Evolutionary conservation across 53 echinoderm and acorn worm genomes (phyloP).

Genomic region (Echinometra lucunter): DNA sequence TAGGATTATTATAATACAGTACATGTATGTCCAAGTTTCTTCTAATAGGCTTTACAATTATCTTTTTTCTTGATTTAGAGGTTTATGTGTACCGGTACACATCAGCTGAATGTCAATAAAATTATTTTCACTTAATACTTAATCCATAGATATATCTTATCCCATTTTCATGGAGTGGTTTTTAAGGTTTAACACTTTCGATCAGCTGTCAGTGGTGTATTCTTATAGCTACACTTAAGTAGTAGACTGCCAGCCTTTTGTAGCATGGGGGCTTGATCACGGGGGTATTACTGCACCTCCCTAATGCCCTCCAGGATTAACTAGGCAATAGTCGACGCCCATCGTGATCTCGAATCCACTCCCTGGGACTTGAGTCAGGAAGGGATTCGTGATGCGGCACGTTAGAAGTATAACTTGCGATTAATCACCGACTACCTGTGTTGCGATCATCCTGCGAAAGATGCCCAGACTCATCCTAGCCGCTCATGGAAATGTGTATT

Average conservation of each 20-base stretch:
- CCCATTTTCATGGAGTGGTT: not conserved
- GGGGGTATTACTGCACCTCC: constrained; percentile 33
- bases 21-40: not conserved
- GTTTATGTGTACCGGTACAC: not conserved
- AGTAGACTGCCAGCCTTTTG: not conserved
- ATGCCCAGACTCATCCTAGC: not conserved
- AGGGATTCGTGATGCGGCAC: not conserved
- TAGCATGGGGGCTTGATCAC: constrained; percentile 22
- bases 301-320: constrained; percentile 48
- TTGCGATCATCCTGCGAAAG: not conserved
- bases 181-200: not conserved
- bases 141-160: not conserved
- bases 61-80: not conserved
- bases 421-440: constrained; percentile 64
- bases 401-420: not conserved
- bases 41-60: not conserved
- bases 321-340: constrained; percentile 42
- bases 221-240: not conserved
- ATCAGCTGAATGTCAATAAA: not conserved
- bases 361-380: not conserved
- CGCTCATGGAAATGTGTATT: not conserved
- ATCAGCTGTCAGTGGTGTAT: constrained; percentile 18
- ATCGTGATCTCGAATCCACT: constrained; percentile 34
- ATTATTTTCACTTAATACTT: not conserved
- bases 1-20: not conserved